These are phyloP conservation scores for Teleogryllus oceanicus DNA, from an alignment of 2,888 invertebrate species.

Conservation along the genomic window DNA sequence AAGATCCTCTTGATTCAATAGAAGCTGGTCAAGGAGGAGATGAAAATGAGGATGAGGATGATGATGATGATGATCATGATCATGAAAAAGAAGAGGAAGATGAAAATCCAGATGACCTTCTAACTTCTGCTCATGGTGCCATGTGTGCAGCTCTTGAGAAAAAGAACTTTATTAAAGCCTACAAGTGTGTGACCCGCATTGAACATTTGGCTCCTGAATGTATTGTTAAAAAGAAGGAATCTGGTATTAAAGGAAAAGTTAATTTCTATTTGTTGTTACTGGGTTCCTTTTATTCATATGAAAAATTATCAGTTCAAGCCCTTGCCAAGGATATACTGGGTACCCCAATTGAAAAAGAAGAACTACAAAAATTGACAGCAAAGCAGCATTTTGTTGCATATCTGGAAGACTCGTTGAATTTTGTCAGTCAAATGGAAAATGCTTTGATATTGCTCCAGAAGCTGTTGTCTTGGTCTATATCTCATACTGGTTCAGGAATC, in stretches of 20 bases:
- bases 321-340: neutral
- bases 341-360: neutral
- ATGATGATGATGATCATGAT: neutral
- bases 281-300: neutral
- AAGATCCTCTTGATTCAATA: neutral
- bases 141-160: neutral
- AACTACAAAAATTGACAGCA: neutral
- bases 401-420: neutral
- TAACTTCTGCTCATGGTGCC: neutral
- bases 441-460: conserved; percentile 33
- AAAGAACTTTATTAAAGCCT: neutral
- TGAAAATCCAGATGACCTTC: neutral
- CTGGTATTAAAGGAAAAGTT: neutral
- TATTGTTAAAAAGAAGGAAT: neutral
- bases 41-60: neutral
- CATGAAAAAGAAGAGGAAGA: neutral
- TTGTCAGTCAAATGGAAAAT: conserved; percentile 33
- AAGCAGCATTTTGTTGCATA: neutral
- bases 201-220: neutral
- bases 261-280: neutral
- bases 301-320: neutral
- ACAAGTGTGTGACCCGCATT: neutral
- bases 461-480: neutral
- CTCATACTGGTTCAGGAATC: neutral
- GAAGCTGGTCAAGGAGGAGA: neutral